These are phyloP conservation scores for Aspidiotus destructor DNA, from an alignment of 2,888 invertebrate species.

Conservation along the genomic window DNA sequence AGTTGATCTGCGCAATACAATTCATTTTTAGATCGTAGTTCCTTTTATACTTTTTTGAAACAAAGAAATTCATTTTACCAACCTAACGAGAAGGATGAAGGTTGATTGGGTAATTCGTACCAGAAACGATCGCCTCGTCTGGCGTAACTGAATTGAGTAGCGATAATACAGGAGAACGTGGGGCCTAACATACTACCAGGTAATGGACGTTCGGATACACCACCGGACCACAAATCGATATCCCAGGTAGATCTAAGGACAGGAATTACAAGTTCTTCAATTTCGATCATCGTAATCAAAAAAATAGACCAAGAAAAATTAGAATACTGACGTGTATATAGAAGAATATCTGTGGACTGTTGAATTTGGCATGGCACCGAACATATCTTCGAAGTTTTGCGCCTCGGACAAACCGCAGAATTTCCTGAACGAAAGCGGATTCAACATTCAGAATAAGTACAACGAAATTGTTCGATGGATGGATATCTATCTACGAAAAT, in stretches of 20 bases:
- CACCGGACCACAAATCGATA: slow-evolving; percentile 90
- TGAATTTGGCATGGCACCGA: slow-evolving; percentile 79
- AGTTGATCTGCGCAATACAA: slow-evolving; percentile 56
- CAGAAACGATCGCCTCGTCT: slow-evolving; percentile 87
- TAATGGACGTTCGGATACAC: slow-evolving; percentile 80
- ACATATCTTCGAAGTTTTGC: slow-evolving; percentile 66
- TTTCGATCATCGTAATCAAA: background rate
- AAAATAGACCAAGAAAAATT: background rate
- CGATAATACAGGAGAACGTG: slow-evolving; percentile 87
- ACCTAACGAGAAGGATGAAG: slow-evolving; percentile 73
- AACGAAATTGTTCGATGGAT: background rate
- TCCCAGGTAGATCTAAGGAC: slow-evolving; percentile 68
- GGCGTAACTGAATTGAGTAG: slow-evolving; percentile 82
- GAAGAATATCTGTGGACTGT: slow-evolving; percentile 72
- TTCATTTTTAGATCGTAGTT: too few relatives aligned
- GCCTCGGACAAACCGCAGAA: slow-evolving; percentile 78
- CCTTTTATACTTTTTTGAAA: background rate
- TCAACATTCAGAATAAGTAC: background rate
- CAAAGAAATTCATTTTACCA: slow-evolving; percentile 31
- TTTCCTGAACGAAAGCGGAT: slow-evolving; percentile 48
- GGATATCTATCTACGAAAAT: background rate
- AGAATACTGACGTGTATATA: slow-evolving; percentile 61
- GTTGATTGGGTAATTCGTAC: slow-evolving; percentile 86
- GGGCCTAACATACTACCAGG: slow-evolving; percentile 90
- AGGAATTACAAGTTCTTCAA: too few relatives aligned